phyloP scores from a whole-genome alignment of 2,888 invertebrate genomes.

The Drosophila villosipedis region DNA sequence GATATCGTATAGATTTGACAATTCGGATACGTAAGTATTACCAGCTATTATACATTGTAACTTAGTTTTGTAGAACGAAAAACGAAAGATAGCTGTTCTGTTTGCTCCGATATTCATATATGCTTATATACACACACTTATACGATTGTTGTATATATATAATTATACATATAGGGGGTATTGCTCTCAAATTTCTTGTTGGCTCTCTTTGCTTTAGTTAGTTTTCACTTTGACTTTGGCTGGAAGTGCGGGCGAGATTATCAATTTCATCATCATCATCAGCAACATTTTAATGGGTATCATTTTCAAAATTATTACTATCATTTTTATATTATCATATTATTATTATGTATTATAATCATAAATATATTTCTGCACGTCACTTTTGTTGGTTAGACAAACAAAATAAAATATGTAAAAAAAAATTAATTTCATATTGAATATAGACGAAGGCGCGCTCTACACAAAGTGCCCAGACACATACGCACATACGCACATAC shows the following conservation, averaged over 20 bases:
- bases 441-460: constrained; percentile 16
- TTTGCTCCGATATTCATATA: constrained; percentile 11
- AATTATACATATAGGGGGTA: neutral
- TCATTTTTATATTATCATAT: constrained; percentile 13
- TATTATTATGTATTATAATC: constrained; percentile 14
- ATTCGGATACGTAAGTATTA: constrained; percentile 44
- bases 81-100: constrained; percentile 36
- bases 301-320: constrained; percentile 7
- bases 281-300: constrained; percentile 7
- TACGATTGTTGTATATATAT: neutral
- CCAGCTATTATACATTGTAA: constrained; percentile 44
- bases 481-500: neutral
- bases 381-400: constrained; percentile 30
- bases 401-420: constrained; percentile 44
- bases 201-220: constrained; percentile 39
- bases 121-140: constrained; percentile 10
- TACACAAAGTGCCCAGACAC: constrained; percentile 5
- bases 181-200: constrained; percentile 14
- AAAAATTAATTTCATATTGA: constrained; percentile 24
- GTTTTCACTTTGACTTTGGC: constrained; percentile 56
- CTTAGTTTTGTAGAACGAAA: constrained; percentile 39
- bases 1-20: constrained; percentile 35
- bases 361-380: constrained; percentile 29
- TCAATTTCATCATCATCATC: constrained; percentile 30
- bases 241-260: constrained; percentile 29